Evolutionary conservation across 64 coral and sea anemone species (phyloP).

Genomic region (Pocillopora verrucosa): DNA sequence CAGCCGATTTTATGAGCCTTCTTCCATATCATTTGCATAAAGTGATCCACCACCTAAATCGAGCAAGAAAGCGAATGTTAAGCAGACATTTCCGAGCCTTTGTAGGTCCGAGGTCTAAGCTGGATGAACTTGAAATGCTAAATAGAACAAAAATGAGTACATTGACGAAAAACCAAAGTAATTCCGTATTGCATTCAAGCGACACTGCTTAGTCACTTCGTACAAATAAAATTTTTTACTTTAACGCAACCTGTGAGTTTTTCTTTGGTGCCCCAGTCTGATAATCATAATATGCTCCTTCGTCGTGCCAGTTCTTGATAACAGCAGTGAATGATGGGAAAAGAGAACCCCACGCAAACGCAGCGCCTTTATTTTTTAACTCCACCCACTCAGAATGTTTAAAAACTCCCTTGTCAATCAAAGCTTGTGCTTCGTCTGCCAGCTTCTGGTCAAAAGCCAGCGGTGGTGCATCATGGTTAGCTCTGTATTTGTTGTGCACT

Average conservation of each 20-base stretch:
- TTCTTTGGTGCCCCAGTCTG: slow-evolving; percentile 38
- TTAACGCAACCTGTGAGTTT: not conserved
- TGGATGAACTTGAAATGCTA: too few relatives aligned
- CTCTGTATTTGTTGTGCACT: slow-evolving; percentile 66
- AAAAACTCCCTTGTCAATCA: slow-evolving; percentile 73
- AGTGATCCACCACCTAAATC: slow-evolving; percentile 55
- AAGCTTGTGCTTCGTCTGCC: slow-evolving; percentile 56
- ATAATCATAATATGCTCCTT: slow-evolving; percentile 52
- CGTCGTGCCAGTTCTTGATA: slow-evolving; percentile 84
- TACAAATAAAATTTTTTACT: not conserved
- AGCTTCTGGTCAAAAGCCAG: slow-evolving; percentile 37
- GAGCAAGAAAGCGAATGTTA: too few relatives aligned
- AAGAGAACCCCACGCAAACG: slow-evolving; percentile 77
- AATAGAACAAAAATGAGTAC: too few relatives aligned
- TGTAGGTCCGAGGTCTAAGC: too few relatives aligned
- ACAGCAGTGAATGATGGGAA: slow-evolving; percentile 80
- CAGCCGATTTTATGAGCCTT: slow-evolving; percentile 60
- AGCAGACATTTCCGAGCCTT: too few relatives aligned
- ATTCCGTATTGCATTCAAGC: too few relatives aligned
- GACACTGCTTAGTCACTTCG: not conserved
- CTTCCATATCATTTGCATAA: slow-evolving; percentile 72
- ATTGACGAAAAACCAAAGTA: too few relatives aligned
- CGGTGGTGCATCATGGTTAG: slow-evolving; percentile 49
- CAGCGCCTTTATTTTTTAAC: slow-evolving; percentile 51
- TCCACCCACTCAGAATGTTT: slow-evolving; percentile 68